A percentile compares a stretch with the other conserved stretches of the same genome.
These are phyloP conservation scores for Bucco capensis DNA, from an alignment of 2,113 vertebrate species.

Conservation along the genomic window DNA sequence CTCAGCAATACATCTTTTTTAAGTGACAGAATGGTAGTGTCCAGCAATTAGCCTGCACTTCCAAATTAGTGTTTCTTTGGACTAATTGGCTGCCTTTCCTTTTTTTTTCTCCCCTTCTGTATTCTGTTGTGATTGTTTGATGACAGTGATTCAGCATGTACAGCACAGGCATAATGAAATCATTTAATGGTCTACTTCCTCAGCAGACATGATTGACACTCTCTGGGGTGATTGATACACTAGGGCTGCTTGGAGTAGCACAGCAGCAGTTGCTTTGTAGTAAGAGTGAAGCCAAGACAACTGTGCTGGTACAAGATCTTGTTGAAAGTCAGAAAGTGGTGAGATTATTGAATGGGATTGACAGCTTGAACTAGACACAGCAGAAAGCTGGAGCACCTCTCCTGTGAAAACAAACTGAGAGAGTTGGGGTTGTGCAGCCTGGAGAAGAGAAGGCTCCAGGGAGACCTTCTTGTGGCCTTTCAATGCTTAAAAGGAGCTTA, in stretches of 20 bases:
- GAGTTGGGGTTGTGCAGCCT: no score
- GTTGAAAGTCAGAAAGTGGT: background rate
- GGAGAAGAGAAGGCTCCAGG: no score
- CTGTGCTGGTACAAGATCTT: background rate
- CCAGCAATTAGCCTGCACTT: slow-evolving; percentile 24
- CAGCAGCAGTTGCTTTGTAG: background rate
- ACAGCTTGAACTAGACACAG: background rate
- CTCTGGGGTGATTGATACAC: slow-evolving; percentile 1
- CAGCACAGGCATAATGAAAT: slow-evolving; percentile 34
- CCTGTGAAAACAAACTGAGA: no score
- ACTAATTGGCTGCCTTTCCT: slow-evolving; percentile 29
- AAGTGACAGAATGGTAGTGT: background rate
- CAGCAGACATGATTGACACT: slow-evolving; percentile 23
- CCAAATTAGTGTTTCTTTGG: background rate
- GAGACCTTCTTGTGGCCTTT: no score
- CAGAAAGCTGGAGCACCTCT: no score
- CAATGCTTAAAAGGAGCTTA: no score
- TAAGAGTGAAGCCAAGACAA: background rate
- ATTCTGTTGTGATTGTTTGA: slow-evolving; percentile 12
- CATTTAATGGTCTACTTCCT: slow-evolving; percentile 53
- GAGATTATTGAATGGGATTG: slow-evolving; percentile 10
- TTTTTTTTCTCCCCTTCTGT: no score
- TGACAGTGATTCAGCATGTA: slow-evolving; percentile 60
- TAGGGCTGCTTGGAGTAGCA: background rate
- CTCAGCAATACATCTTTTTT: background rate